phyloP scores from a whole-genome alignment of 2,797 vertebrate species.

The Chaetophractus vellerosus region DNA sequence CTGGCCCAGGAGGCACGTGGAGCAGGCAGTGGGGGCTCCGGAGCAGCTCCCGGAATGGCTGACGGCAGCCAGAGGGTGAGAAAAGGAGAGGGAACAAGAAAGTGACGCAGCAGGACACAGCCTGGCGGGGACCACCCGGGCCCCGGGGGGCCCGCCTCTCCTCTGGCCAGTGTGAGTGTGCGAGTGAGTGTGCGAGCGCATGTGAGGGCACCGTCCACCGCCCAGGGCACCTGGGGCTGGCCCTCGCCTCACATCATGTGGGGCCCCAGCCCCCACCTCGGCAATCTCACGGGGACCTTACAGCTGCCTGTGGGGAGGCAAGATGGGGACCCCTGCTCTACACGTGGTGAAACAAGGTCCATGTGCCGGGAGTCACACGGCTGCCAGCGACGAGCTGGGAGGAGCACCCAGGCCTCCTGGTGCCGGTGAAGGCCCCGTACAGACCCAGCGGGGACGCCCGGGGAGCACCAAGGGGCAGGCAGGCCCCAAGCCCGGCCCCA shows the following conservation, averaged over 20 bases:
- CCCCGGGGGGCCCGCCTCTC: background rate
- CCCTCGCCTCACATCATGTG: background rate
- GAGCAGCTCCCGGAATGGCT: background rate
- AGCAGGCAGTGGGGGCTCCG: background rate
- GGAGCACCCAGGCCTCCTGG: background rate
- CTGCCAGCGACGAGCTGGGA: background rate
- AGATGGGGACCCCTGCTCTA: rapidly evolving
- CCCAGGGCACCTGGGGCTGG: background rate
- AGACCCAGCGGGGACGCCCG: too few relatives aligned
- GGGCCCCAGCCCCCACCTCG: background rate
- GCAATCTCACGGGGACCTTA: background rate
- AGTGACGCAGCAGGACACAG: background rate
- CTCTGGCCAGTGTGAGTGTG: background rate
- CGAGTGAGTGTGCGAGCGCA: rapidly evolving
- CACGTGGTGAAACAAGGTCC: rapidly evolving
- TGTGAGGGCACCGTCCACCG: background rate
- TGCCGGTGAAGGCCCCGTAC: rapidly evolving
- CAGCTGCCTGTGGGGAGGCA: background rate
- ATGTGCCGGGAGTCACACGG: rapidly evolving
- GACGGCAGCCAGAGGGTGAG: background rate
- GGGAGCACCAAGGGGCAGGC: background rate
- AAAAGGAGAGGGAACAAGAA: background rate
- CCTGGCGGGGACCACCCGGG: background rate
- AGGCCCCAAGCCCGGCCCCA: background rate
- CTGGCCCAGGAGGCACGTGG: too few relatives aligned